Evolutionary conservation across 2,797 vertebrate genomes (phyloP).

Genomic region (Sphenopsis melanotis): DNA sequence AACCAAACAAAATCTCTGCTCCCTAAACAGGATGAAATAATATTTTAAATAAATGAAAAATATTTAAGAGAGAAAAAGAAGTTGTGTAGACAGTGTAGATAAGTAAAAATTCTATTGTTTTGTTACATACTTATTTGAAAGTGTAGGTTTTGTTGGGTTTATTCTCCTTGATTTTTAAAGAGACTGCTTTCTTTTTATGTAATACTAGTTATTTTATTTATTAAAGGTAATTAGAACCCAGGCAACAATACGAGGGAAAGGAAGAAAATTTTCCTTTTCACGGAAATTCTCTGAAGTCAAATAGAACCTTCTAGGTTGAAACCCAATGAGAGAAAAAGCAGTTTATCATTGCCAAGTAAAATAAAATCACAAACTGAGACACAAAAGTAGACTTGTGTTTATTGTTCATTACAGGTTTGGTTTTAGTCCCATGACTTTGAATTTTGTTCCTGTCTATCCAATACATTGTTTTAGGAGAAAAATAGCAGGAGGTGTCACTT

Average conservation of each 20-base stretch:
- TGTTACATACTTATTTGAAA: background rate
- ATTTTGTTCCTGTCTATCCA: background rate
- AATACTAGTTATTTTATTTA: background rate
- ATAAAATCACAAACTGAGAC: background rate
- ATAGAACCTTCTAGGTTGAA: background rate
- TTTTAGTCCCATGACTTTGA: background rate
- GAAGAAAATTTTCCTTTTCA: background rate
- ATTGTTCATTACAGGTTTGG: background rate
- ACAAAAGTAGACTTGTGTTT: background rate
- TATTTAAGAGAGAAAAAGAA: background rate
- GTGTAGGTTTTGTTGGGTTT: accelerated
- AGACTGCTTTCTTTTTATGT: background rate
- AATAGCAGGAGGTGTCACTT: background rate
- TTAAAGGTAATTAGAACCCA: background rate
- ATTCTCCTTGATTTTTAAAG: background rate
- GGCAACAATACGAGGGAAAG: background rate
- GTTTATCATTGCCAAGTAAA: background rate
- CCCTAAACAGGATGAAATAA: background rate
- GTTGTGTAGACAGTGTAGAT: background rate
- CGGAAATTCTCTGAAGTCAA: background rate
- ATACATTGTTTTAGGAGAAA: background rate
- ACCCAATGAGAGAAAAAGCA: background rate
- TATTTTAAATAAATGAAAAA: background rate
- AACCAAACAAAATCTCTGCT: accelerated
- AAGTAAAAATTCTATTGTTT: background rate